Evolutionary conservation across 2,888 invertebrate species (phyloP), one percentile per base, ranked within the genome.

Genomic region (Acleris laterana): DNA sequence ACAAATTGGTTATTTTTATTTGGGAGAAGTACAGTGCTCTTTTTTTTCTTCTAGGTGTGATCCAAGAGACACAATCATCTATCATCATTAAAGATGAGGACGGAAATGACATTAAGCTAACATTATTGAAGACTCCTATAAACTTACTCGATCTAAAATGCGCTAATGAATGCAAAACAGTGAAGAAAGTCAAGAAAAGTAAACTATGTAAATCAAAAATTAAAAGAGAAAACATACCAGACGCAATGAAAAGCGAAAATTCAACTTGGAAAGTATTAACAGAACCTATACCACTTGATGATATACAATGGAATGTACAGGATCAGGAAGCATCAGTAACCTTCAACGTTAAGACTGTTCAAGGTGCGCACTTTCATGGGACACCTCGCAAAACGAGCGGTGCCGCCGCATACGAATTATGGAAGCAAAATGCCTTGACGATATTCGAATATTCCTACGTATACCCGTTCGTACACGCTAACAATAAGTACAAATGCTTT

Each of bases 401-500:
- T 44, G 56, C 66, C 3, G 5, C 65, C 5, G 68, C 79, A 50
- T 67, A 69, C 56, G 71, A 80, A 51, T 68, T 62, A 0, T 87
- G 86, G 85, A 85, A 84, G 70, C 76, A 74, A 68, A 88, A 88
- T 60, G 87, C 87, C 0, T 68, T 86, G 9, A 78, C 74, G 2
- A 74, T 91, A 38, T 86, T 90, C 55, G 85, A 88, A 72, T 72
- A 79, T 68, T 85, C 89, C 0, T 78, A 75, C 46, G 84, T 89
- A 0, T 89, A 86, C 68, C 90, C 90, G 1, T 91, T 91, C 57
- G 72, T 85, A 38, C 82, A 89, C 56, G 74, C 82, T 0, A 76
- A 76, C 19, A 87, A 83, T 67, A 88, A 83, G 70, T 90, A 85
- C 61, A 90, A 88, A 73, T 91, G 90, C 62, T 84, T 84, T 48